A percentile compares a stretch with the other conserved stretches of the same genome.
Conservation (phyloP, 2,888 invertebrate genomes). For the Homarus gammarus region DNA sequence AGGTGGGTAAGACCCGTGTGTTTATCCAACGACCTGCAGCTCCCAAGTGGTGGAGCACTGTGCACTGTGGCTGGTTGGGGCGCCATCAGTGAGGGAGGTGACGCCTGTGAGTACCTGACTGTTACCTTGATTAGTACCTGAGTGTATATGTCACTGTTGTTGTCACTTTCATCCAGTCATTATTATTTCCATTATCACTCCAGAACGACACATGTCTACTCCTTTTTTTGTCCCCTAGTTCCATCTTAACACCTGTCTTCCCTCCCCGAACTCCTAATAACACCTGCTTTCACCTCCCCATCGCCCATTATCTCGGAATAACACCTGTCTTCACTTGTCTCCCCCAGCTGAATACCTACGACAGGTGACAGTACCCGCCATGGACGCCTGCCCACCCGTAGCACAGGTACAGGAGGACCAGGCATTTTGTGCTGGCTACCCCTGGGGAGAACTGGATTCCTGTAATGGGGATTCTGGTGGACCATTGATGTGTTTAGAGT, state of each 20-base stretch:
- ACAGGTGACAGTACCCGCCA: conserved; percentile 30
- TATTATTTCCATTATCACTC: no score
- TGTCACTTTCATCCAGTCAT: no score
- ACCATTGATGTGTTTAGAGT: conserved; percentile 58
- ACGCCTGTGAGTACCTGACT: neutral
- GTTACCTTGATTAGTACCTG: no score
- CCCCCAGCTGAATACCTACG: conserved; percentile 27
- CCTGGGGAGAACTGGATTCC: conserved; percentile 33
- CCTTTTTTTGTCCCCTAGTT: no score
- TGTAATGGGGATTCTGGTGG: conserved; percentile 58
- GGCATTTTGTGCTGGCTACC: conserved; percentile 50
- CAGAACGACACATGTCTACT: no score
- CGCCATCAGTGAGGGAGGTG: neutral
- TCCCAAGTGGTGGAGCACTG: neutral
- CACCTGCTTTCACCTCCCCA: neutral
- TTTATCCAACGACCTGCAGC: neutral
- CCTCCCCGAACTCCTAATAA: neutral
- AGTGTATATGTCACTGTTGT: no score
- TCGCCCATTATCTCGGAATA: no score
- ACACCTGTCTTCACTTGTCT: neutral
- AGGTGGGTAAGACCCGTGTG: conserved; percentile 68
- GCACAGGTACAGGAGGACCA: conserved; percentile 26
- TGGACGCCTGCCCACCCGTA: conserved; percentile 25
- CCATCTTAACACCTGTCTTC: no score
- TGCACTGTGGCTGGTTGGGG: conserved; percentile 67